Evolutionary conservation across 2,888 invertebrate genomes (phyloP).

Genomic region (Amphimallon solstitiale): DNA sequence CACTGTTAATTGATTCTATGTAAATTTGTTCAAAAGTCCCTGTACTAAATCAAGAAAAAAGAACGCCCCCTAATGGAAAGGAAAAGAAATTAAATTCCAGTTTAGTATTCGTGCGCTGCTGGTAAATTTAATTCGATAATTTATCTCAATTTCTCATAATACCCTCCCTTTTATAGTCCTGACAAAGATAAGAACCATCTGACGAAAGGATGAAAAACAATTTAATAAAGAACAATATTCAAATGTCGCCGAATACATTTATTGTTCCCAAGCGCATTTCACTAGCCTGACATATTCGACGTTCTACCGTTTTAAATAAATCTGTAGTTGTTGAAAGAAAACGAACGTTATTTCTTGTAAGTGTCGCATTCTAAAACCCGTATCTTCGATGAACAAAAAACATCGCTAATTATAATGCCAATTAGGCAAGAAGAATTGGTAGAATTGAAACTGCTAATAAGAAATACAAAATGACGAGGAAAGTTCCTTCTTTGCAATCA

Average conservation of each 20-base stretch:
- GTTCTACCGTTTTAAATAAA: not conserved
- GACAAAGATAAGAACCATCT: not conserved
- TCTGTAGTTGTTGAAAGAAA: not conserved
- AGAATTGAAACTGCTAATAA: conserved; percentile 3
- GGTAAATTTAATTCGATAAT: conserved; percentile 20
- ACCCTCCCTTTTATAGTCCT: conserved; percentile 1
- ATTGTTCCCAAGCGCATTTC: conserved; percentile 6
- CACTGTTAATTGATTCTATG: not conserved
- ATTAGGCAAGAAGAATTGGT: conserved; percentile 3
- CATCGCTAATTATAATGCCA: conserved; percentile 10
- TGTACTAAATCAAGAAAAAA: conserved; percentile 6
- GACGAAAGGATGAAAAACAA: not conserved
- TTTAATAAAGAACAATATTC: not conserved
- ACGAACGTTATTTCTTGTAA: not conserved
- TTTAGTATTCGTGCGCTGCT: not conserved
- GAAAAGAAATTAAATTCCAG: conserved; percentile 12
- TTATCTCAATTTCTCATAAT: conserved; percentile 20
- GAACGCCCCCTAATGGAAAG: not conserved
- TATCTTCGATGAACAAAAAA: conserved; percentile 1
- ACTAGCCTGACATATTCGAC: not conserved
- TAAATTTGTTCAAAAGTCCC: conserved; percentile 17
- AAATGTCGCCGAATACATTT: conserved; percentile 7
- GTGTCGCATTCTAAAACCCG: not conserved
- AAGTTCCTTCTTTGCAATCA: not conserved
- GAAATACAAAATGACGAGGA: not conserved